These are phyloP conservation scores for Orthonyx spaldingii DNA, from an alignment of 2,113 vertebrate species.

Conservation along the genomic window DNA sequence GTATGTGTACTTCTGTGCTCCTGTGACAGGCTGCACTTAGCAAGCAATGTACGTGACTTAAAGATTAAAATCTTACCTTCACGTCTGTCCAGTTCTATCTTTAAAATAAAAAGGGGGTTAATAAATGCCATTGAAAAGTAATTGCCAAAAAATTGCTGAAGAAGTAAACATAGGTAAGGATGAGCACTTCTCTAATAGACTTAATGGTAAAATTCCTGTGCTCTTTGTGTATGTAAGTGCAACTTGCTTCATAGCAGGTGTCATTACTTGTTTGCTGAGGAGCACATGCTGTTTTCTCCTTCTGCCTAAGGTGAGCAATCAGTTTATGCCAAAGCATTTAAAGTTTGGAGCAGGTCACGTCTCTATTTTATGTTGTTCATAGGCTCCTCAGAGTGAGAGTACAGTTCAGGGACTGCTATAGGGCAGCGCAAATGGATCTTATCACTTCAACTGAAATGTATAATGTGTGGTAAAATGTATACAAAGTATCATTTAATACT, in stretches of 20 bases:
- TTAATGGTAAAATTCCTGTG: not conserved
- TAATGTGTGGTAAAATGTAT: not conserved
- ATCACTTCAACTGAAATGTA: not conserved
- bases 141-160: not conserved
- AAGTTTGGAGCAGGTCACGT: not conserved
- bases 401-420: not conserved
- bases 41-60: not conserved
- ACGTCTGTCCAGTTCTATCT: not conserved
- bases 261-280: not conserved
- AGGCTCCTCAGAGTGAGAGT: not conserved
- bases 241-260: not conserved
- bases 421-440: not conserved
- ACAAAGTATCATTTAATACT: not conserved
- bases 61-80: not conserved
- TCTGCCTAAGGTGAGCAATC: not conserved
- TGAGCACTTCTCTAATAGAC: not conserved
- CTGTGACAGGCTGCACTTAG: not conserved
- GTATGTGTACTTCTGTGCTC: not conserved
- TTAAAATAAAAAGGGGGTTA: not conserved
- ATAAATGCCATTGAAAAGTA: not conserved
- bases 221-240: not conserved
- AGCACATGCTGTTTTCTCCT: not conserved
- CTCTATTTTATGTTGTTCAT: not conserved
- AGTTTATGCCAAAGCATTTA: not conserved
- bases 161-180: not conserved